A percentile compares a stretch with the other conserved stretches of the same genome.
Evolutionary conservation across 2,113 vertebrate species (phyloP).

Genomic region (Rhabdomys dilectus): DNA sequence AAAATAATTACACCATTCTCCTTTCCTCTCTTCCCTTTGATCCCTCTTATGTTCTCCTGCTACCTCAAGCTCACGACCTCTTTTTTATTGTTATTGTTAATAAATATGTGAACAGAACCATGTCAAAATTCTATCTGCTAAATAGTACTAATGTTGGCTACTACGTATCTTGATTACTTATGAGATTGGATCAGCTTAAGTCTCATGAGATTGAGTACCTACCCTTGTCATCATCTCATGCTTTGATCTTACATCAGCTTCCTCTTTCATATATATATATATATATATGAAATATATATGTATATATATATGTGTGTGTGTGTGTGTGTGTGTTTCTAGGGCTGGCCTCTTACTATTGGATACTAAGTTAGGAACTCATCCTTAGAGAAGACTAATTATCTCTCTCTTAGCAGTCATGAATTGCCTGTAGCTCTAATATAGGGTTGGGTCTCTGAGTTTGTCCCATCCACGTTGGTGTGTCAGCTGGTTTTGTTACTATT

Average conservation of each 20-base stretch:
- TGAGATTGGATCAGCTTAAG: not conserved
- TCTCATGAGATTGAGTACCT: conserved; percentile 2
- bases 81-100: not conserved
- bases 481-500: not conserved
- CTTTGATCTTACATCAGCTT: conserved; percentile 53
- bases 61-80: not conserved
- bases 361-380: not conserved
- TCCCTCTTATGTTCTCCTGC: not conserved
- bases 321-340: too few species aligned
- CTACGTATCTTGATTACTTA: conserved; percentile 67
- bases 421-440: not conserved
- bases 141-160: conserved; percentile 70
- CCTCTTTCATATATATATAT: not conserved
- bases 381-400: not conserved
- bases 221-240: conserved; percentile 32
- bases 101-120: not conserved
- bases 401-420: not conserved
- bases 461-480: not conserved
- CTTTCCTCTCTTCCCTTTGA: not conserved
- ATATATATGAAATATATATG: too few species aligned
- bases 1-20: not conserved
- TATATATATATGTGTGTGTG: too few species aligned
- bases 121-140: conserved; percentile 74
- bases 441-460: not conserved
- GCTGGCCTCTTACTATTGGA: too few species aligned